Conservation (phyloP, 2,888 invertebrate genomes). For the Archips crataeganus region DNA sequence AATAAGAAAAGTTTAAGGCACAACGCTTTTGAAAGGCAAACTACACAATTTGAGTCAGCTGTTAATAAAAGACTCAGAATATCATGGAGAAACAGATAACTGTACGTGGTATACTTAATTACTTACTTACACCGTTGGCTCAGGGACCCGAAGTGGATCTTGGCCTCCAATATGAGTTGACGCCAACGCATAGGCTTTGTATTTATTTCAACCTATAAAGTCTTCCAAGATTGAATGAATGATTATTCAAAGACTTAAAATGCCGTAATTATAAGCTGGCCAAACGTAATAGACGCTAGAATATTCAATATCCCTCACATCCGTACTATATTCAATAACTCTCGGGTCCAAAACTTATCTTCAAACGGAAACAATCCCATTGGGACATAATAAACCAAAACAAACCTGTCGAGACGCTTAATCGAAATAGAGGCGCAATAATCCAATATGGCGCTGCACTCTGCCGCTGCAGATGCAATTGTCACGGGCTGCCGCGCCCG, state of each 20-base stretch:
- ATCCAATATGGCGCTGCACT: conserved; percentile 78
- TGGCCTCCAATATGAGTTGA: too few species aligned
- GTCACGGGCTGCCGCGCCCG: conserved; percentile 75
- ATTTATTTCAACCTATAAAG: too few species aligned
- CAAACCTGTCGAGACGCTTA: conserved; percentile 65
- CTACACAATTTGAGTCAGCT: not conserved
- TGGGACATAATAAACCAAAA: conserved; percentile 52
- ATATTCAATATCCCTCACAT: not conserved
- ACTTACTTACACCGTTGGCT: too few species aligned
- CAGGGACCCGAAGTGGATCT: too few species aligned
- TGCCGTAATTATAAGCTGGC: too few species aligned
- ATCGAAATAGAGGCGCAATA: conserved; percentile 76
- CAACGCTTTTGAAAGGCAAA: conserved; percentile 67
- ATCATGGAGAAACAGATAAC: too few species aligned
- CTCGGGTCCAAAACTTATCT: conserved; percentile 30
- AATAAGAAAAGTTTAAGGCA: conserved; percentile 78
- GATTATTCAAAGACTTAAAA: too few species aligned
- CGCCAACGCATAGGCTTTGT: too few species aligned
- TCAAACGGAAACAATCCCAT: conserved; percentile 48
- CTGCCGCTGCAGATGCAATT: conserved; percentile 76
- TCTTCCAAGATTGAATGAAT: too few species aligned
- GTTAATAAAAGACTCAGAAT: not conserved
- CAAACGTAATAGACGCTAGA: too few species aligned
- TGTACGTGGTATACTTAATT: too few species aligned
- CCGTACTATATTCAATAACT: conserved; percentile 16